Evolutionary conservation across 1,140 invertebrate genomes (phyloP).

Genomic region (Macrobrachium rosenbergii): DNA sequence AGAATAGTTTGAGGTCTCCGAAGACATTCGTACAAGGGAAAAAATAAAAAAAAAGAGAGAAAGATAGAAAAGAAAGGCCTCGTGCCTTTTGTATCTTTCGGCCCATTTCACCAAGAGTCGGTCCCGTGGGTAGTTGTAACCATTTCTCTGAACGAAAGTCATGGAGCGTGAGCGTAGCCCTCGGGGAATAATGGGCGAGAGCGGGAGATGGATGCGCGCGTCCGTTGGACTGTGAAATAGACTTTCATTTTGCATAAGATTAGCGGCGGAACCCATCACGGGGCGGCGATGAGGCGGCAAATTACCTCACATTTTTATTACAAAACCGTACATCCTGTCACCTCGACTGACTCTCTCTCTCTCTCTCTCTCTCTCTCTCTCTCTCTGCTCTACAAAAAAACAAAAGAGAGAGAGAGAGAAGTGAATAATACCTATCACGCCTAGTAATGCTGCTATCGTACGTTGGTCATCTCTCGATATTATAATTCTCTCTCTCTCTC

Average conservation of each 20-base stretch:
- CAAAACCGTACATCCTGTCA: conserved; percentile 29
- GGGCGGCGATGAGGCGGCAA: conserved; percentile 47
- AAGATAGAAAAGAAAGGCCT: neutral
- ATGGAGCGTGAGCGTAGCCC: conserved; percentile 44
- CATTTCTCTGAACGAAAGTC: conserved; percentile 50
- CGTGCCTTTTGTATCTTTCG: conserved; percentile 15
- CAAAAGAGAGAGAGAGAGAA: no score
- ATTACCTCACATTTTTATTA: conserved; percentile 55
- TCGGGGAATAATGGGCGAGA: conserved; percentile 32
- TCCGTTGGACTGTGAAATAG: conserved; percentile 51
- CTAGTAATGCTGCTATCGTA: neutral
- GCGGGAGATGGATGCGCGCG: conserved; percentile 49
- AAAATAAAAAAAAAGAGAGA: no score
- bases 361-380: conserved; percentile 8
- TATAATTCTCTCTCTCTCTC: neutral
- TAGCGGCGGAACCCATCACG: conserved; percentile 53
- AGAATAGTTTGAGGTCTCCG: conserved; percentile 31
- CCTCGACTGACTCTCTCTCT: neutral
- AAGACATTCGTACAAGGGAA: conserved; percentile 22
- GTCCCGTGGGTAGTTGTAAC: conserved; percentile 24
- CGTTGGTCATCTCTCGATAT: neutral
- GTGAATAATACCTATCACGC: no score
- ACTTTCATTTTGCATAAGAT: conserved; percentile 59
- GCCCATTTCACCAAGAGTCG: conserved; percentile 41
- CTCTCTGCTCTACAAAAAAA: neutral